Conservation (phyloP, 1,140 invertebrate species). For the Holcopasites calliopsidis region DNA sequence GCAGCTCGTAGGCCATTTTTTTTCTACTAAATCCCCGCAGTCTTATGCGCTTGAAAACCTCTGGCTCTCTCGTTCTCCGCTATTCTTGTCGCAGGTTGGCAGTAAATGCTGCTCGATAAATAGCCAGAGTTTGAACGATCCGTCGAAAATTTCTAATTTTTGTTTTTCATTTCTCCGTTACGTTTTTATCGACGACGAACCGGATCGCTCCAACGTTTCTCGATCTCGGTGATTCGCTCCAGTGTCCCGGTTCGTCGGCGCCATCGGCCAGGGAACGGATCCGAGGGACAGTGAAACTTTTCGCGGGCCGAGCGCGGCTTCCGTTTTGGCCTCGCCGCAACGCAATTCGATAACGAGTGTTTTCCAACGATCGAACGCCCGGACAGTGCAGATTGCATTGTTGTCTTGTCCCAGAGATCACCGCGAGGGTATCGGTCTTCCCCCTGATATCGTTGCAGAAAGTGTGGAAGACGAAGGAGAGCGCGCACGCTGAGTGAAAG, state of each 20-base stretch:
- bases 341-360: slow-evolving; percentile 45
- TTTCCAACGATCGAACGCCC: slow-evolving; percentile 67
- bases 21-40: slow-evolving; percentile 25
- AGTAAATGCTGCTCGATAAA: too few species aligned
- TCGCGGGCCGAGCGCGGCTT: not conserved
- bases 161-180: not conserved
- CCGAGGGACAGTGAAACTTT: not conserved
- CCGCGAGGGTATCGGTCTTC: slow-evolving; percentile 77
- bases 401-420: slow-evolving; percentile 80
- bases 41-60: slow-evolving; percentile 2
- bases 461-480: slow-evolving; percentile 50
- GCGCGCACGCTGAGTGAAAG: slow-evolving; percentile 51
- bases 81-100: slow-evolving; percentile 7
- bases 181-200: not conserved
- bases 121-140: too few species aligned
- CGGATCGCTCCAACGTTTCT: not conserved
- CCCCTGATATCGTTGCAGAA: slow-evolving; percentile 66
- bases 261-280: too few species aligned
- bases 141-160: too few species aligned
- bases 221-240: not conserved
- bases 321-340: slow-evolving; percentile 18
- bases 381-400: slow-evolving; percentile 75
- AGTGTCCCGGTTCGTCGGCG: not conserved
- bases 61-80: not conserved
- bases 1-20: slow-evolving; percentile 44